Evolutionary conservation across 1,140 invertebrate species (phyloP).

Genomic region (Pseudomyrmex concolor): DNA sequence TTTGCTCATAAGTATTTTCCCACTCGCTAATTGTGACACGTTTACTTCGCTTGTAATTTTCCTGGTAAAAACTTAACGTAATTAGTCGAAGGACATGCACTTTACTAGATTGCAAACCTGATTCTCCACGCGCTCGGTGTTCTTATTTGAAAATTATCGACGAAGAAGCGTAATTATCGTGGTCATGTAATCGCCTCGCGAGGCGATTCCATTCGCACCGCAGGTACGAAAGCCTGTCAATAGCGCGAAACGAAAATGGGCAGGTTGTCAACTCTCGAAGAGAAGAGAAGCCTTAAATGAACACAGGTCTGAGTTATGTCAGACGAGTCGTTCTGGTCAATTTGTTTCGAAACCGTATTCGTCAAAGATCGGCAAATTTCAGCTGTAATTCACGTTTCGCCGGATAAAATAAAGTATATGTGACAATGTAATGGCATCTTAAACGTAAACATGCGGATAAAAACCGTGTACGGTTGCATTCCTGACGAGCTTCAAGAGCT

Average conservation of each 20-base stretch:
- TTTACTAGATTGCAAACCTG: slow-evolving; percentile 2
- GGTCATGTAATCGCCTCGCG: not conserved
- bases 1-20: not conserved
- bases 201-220: not conserved
- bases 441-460: not conserved
- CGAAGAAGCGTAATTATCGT: slow-evolving; percentile 42
- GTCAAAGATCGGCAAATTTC: slow-evolving; percentile 21
- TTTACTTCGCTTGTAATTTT: not conserved
- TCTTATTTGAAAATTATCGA: slow-evolving; percentile 12
- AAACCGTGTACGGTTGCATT: not conserved
- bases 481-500: not conserved
- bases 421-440: not conserved
- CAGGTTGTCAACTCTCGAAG: slow-evolving; percentile 13
- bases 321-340: slow-evolving; percentile 50
- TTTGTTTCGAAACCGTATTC: slow-evolving; percentile 55
- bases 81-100: not conserved
- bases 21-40: not conserved
- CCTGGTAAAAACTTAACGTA: slow-evolving; percentile 1
- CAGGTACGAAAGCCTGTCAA: slow-evolving; percentile 35
- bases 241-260: slow-evolving; percentile 23
- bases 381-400: not conserved
- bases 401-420: not conserved
- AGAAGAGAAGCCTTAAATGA: slow-evolving; percentile 26
- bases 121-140: slow-evolving; percentile 23
- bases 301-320: slow-evolving; percentile 12